Percentiles rank a stretch among this genome's conserved stretches.
Evolutionary conservation across 30 jellyfish, hydroid and myxozoan species (phyloP).

Genomic region (Clytia hemisphaerica): DNA sequence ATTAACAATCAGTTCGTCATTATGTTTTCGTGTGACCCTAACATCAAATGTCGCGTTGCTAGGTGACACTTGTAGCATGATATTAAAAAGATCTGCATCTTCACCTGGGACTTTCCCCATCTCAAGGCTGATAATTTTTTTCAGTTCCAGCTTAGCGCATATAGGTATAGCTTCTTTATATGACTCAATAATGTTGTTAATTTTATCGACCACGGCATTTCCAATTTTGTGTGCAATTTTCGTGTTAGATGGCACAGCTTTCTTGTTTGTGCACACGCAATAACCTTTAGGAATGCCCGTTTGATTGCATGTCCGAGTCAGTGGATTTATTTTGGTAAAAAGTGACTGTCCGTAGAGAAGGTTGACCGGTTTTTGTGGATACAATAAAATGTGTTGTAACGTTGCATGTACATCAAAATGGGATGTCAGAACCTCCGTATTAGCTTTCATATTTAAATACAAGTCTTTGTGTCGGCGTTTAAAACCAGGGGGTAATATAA

Average conservation of each 20-base stretch:
- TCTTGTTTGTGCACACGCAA: conserved; percentile 50
- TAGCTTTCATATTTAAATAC: conserved; percentile 22
- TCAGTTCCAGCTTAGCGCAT: conserved; percentile 23
- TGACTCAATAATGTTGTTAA: conserved; percentile 20
- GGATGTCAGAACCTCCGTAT: conserved; percentile 38
- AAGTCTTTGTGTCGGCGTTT: conserved; percentile 22
- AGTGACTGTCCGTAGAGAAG: conserved; percentile 35
- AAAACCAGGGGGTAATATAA: conserved; percentile 39
- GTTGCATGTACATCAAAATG: conserved; percentile 70
- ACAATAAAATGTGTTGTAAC: conserved; percentile 17
- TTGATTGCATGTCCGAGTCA: conserved; percentile 31
- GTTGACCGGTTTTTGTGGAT: conserved; percentile 14
- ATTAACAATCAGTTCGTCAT: conserved; percentile 3
- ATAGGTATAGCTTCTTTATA: conserved; percentile 6
- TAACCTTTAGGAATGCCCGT: conserved; percentile 49
- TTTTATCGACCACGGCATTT: conserved; percentile 19
- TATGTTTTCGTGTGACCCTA: no score
- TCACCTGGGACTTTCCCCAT: background rate
- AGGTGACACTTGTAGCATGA: conserved; percentile 35
- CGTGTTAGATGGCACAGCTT: background rate
- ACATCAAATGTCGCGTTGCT: conserved; percentile 50
- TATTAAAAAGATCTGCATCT: conserved; percentile 10
- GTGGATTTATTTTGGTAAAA: conserved; percentile 23
- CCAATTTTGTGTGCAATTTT: conserved; percentile 9
- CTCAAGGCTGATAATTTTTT: conserved; percentile 33